Evolutionary conservation across 23 tunicate species (phyloP).

Genomic region (Corella eumyota): DNA sequence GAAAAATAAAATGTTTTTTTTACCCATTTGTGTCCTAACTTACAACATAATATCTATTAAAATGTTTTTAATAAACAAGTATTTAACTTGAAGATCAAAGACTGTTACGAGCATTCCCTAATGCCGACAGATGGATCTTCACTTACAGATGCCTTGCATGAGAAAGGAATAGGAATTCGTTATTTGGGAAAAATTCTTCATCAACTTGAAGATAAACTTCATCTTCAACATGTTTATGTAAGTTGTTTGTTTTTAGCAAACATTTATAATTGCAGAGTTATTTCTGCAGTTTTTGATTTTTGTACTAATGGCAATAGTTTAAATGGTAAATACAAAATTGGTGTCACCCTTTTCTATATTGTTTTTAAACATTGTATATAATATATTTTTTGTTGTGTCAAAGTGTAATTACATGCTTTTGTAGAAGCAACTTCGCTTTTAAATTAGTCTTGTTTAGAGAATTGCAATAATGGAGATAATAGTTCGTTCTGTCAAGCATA

Average conservation of each 20-base stretch:
- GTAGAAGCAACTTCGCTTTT: neutral
- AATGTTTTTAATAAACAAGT: neutral
- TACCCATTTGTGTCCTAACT: too few species aligned
- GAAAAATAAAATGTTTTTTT: too few species aligned
- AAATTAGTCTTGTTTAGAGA: slow-evolving; percentile 17
- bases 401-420: neutral
- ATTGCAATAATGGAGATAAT: slow-evolving; percentile 65
- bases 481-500: slow-evolving; percentile 55
- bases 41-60: too few species aligned
- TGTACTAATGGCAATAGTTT: neutral
- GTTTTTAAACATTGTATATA: neutral
- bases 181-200: slow-evolving; percentile 80
- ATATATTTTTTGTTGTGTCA: neutral
- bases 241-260: slow-evolving; percentile 12
- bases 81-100: slow-evolving; percentile 33
- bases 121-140: slow-evolving; percentile 74
- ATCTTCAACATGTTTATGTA: slow-evolving; percentile 55
- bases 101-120: slow-evolving; percentile 59
- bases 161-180: slow-evolving; percentile 67
- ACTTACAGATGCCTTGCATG: slow-evolving; percentile 60
- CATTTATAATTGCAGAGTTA: neutral
- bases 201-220: slow-evolving; percentile 24
- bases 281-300: neutral
- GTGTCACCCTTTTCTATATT: neutral
- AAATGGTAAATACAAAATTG: neutral